These are phyloP conservation scores for Bellardia pandia DNA, from an alignment of 2,888 invertebrate species.

Conservation along the genomic window DNA sequence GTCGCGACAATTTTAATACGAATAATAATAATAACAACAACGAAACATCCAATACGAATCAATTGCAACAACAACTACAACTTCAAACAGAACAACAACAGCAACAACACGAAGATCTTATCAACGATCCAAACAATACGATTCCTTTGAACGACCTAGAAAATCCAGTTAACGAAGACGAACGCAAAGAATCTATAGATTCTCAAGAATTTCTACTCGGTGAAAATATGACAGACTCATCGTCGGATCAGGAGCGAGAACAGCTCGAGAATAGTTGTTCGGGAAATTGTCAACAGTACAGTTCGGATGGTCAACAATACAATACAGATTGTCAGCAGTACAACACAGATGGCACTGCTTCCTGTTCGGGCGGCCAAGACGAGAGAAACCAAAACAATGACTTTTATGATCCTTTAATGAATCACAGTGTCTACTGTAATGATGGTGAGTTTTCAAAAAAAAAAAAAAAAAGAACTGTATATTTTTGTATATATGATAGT, in stretches of 20 bases:
- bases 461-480: too few species aligned
- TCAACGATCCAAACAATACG: constrained; percentile 72
- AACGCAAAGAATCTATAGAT: constrained; percentile 79
- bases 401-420: constrained; percentile 82
- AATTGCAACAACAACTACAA: constrained; percentile 72
- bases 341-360: constrained; percentile 70
- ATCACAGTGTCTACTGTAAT: constrained; percentile 78
- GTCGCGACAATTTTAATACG: constrained; percentile 77
- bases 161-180: constrained; percentile 74
- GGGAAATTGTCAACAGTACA: constrained; percentile 72
- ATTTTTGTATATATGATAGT: too few species aligned
- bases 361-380: constrained; percentile 71
- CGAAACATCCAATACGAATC: constrained; percentile 68
- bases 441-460: constrained; percentile 75
- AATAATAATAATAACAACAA: constrained; percentile 64
- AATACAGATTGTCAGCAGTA: constrained; percentile 70
- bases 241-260: constrained; percentile 77
- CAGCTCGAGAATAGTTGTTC: constrained; percentile 78
- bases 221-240: constrained; percentile 79
- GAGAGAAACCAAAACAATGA: constrained; percentile 74
- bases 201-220: constrained; percentile 77
- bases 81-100: constrained; percentile 51
- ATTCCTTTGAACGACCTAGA: constrained; percentile 72
- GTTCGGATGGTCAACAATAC: constrained; percentile 60
- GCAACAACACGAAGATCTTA: constrained; percentile 53